Conservation (phyloP, 2,113 vertebrate species). For the Eonycteris spelaea region DNA sequence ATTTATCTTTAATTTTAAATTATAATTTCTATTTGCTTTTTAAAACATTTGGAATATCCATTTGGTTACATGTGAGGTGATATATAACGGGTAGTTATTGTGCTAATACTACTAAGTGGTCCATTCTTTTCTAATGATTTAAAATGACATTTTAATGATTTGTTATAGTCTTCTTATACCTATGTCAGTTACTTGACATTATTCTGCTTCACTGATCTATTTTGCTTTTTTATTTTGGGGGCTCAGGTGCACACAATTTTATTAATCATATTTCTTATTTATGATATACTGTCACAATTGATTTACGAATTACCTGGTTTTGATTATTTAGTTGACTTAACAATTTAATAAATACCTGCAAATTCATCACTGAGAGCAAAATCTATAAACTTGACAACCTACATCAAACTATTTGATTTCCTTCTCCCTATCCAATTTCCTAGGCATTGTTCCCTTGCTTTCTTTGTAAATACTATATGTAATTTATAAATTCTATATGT, state of each 20-base stretch:
- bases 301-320: background rate
- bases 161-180: background rate
- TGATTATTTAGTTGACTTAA: slow-evolving; percentile 3
- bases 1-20: background rate
- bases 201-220: background rate
- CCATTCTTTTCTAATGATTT: background rate
- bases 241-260: background rate
- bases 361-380: background rate
- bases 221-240: background rate
- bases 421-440: background rate
- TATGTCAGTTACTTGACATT: background rate
- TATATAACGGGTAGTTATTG: background rate
- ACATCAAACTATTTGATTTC: background rate
- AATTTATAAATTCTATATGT: background rate
- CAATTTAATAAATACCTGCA: background rate
- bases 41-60: background rate
- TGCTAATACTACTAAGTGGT: background rate
- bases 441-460: background rate
- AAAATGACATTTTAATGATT: background rate
- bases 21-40: background rate
- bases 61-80: background rate
- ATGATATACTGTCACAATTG: background rate
- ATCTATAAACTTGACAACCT: background rate
- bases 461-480: background rate
- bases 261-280: background rate